These are phyloP conservation scores for Pemphigus obesinymphae DNA, from an alignment of 1,140 invertebrate species.

Conservation along the genomic window DNA sequence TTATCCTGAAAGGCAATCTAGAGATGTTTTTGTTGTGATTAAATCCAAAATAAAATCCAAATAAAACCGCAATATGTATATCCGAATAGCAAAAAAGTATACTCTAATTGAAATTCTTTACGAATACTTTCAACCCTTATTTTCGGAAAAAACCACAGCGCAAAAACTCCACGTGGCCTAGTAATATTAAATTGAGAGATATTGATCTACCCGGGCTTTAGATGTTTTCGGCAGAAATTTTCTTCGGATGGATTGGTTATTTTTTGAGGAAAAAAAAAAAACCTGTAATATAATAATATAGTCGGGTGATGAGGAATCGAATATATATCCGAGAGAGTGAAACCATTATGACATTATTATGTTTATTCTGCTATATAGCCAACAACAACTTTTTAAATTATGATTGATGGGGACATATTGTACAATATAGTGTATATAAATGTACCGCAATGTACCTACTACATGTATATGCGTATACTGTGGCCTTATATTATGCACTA, in stretches of 20 bases:
- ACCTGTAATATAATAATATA: no score
- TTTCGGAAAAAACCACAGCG: neutral
- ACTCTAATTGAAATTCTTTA: constrained; percentile 3
- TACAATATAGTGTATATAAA: neutral
- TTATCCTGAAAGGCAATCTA: neutral
- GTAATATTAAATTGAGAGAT: neutral
- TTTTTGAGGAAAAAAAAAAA: neutral
- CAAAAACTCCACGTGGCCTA: neutral
- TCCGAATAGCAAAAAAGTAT: neutral
- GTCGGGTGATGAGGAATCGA: neutral
- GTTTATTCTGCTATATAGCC: neutral
- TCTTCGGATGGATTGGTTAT: neutral
- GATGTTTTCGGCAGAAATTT: neutral
- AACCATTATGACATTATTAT: neutral
- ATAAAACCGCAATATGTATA: neutral
- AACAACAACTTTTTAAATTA: neutral
- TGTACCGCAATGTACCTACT: neutral
- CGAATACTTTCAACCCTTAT: neutral
- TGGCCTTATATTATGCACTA: no score
- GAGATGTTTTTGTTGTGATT: neutral
- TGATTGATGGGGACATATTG: neutral
- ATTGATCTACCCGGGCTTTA: neutral
- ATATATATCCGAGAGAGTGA: neutral
- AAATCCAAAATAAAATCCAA: neutral
- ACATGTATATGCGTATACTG: neutral